phyloP scores from a whole-genome alignment of 2,797 vertebrate species.

The Gouania willdenowi region DNA sequence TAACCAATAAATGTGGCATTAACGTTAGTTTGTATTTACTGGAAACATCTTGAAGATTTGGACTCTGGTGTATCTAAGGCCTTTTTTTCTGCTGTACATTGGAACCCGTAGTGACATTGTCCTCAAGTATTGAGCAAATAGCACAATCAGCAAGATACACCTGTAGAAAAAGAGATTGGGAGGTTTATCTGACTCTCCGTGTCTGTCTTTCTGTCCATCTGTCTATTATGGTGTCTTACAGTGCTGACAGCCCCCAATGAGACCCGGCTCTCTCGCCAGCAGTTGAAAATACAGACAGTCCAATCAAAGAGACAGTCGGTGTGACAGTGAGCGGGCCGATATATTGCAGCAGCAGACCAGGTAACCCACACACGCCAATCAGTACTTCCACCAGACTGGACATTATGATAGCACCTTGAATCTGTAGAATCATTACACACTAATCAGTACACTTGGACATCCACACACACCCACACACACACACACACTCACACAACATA shows the following conservation, averaged over 20 bases:
- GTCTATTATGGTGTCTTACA: constrained; percentile 68
- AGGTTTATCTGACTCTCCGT: background rate
- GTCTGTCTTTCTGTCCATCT: background rate
- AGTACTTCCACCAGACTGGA: constrained; percentile 86
- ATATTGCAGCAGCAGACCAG: constrained; percentile 86
- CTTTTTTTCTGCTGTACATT: constrained; percentile 76
- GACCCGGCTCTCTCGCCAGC: constrained; percentile 89
- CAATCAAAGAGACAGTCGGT: constrained; percentile 91
- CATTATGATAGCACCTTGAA: constrained; percentile 91
- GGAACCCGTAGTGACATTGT: constrained; percentile 79
- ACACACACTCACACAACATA: constrained; percentile 26
- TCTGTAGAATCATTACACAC: constrained; percentile 60
- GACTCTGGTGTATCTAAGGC: constrained; percentile 74
- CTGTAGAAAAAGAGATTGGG: constrained; percentile 50
- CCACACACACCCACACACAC: background rate
- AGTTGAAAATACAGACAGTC: constrained; percentile 88
- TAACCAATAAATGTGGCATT: too few species aligned
- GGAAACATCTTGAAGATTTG: constrained; percentile 98
- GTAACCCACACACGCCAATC: constrained; percentile 86
- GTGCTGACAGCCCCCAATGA: constrained; percentile 90
- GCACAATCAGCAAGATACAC: constrained; percentile 86
- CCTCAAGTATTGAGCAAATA: constrained; percentile 92
- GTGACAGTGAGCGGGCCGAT: constrained; percentile 93
- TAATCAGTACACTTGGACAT: constrained; percentile 33
- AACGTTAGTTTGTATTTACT: constrained; percentile 60